Percentiles rank a stretch among this genome's conserved stretches.
Conservation (phyloP, 2,113 vertebrate species). For the Erpornis zantholeuca region DNA sequence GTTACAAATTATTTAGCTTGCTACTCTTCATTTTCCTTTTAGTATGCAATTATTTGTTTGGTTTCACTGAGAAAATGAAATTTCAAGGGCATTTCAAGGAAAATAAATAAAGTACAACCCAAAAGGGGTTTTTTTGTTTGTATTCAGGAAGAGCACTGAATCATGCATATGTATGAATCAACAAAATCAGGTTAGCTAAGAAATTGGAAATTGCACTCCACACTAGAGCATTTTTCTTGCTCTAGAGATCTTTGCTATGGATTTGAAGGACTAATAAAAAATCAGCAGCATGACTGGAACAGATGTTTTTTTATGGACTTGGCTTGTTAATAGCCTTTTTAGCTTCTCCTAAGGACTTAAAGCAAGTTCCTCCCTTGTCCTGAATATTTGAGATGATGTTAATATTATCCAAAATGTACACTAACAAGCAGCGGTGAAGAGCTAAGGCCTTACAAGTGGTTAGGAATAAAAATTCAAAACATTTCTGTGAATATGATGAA, state of each 20-base stretch:
- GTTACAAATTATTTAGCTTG: conserved; percentile 74
- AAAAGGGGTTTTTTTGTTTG: conserved; percentile 48
- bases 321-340: conserved; percentile 77
- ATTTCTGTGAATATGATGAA: conserved; percentile 58
- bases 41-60: conserved; percentile 82
- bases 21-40: conserved; percentile 69
- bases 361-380: conserved; percentile 71
- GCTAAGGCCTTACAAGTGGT: conserved; percentile 54
- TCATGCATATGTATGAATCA: conserved; percentile 84
- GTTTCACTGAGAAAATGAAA: conserved; percentile 77
- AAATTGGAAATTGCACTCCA: conserved; percentile 76
- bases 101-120: conserved; percentile 73
- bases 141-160: conserved; percentile 70
- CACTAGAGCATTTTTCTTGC: conserved; percentile 76
- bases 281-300: conserved; percentile 83
- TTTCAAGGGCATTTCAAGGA: conserved; percentile 82
- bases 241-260: conserved; percentile 77
- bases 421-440: conserved; percentile 76
- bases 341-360: conserved; percentile 79
- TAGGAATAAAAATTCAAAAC: conserved; percentile 66
- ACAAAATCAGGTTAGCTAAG: conserved; percentile 79
- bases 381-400: conserved; percentile 80
- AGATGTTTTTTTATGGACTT: conserved; percentile 82
- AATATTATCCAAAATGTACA: conserved; percentile 74
- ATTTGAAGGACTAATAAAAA: conserved; percentile 84